These are phyloP conservation scores for Ectropis grisescens DNA, from an alignment of 1,140 invertebrate species.

Conservation along the genomic window DNA sequence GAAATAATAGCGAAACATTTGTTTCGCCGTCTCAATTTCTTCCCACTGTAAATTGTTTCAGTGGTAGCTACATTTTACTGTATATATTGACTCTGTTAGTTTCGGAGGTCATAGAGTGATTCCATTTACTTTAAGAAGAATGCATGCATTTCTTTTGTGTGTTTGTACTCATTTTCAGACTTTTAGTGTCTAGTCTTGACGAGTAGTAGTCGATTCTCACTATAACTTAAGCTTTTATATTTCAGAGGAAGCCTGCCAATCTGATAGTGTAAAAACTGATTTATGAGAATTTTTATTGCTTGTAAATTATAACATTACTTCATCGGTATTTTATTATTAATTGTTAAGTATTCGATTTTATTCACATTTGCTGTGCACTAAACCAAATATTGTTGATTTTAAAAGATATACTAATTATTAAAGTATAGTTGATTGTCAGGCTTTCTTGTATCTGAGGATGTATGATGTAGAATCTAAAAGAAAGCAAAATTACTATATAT, in stretches of 20 bases:
- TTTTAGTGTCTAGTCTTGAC: conserved; percentile 61
- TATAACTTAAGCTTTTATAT: conserved; percentile 49
- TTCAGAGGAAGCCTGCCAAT: conserved; percentile 30
- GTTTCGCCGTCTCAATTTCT: too few species aligned
- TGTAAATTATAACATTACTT: too few species aligned
- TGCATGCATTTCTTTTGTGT: conserved; percentile 66
- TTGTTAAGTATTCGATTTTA: too few species aligned
- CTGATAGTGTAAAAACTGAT: conserved; percentile 2
- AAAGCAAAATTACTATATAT: too few species aligned
- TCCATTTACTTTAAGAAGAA: conserved; percentile 68
- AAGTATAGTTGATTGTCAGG: conserved; percentile 26
- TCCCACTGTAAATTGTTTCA: too few species aligned
- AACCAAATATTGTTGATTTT: conserved; percentile 51
- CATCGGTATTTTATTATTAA: too few species aligned
- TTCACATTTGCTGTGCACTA: conserved; percentile 28
- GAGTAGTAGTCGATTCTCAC: conserved; percentile 56
- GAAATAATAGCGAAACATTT: too few species aligned
- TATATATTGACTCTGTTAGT: conserved; percentile 49
- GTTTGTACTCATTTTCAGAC: conserved; percentile 61
- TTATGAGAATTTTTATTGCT: too few species aligned
- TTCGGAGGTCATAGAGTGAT: conserved; percentile 59
- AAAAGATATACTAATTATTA: conserved; percentile 21
- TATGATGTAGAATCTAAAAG: too few species aligned
- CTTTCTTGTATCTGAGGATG: conserved; percentile 20
- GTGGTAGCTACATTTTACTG: conserved; percentile 7